Conservation (phyloP, 2,797 vertebrate species). For the Sebastes trivittatus region DNA sequence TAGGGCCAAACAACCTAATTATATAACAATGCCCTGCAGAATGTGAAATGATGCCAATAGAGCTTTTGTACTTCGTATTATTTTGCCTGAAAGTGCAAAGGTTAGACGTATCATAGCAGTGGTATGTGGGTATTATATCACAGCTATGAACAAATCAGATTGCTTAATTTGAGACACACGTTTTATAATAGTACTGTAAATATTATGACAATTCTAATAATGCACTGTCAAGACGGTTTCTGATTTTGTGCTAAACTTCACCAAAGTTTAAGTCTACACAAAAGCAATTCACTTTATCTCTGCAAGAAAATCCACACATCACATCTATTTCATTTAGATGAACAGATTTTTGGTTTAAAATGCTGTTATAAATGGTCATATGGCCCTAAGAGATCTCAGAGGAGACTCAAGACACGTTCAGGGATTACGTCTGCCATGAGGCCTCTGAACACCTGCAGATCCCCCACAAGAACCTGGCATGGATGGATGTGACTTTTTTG, state of each 20-base stretch:
- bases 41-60: no score
- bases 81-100: no score
- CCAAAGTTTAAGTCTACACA: background rate
- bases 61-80: no score
- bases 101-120: no score
- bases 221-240: background rate
- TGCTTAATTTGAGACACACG: no score
- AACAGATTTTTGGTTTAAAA: background rate
- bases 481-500: conserved; percentile 21
- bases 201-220: background rate
- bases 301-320: background rate
- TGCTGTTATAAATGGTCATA: background rate
- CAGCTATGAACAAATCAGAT: no score
- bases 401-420: background rate
- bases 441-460: conserved; percentile 39
- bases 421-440: conserved; percentile 1
- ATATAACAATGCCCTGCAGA: no score
- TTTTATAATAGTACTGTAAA: background rate
- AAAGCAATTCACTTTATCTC: background rate
- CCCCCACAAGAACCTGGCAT: background rate
- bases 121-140: no score
- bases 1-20: no score
- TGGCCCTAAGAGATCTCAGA: background rate
- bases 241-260: background rate
- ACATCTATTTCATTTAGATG: background rate